Evolutionary conservation across 2,113 vertebrate species (phyloP).

Genomic region (Ardeotis arabs): DNA sequence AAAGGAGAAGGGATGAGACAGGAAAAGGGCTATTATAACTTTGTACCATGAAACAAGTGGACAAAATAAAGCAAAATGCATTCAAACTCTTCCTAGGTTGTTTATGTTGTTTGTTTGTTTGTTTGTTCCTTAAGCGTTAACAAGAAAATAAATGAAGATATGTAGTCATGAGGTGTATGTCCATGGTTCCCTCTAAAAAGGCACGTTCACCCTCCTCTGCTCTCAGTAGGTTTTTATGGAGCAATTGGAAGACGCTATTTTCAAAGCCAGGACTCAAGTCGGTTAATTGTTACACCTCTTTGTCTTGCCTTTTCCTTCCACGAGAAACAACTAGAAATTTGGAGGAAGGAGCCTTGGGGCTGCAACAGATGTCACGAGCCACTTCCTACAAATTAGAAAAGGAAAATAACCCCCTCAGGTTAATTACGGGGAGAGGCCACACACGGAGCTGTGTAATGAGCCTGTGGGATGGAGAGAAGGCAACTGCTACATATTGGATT

Average conservation of each 20-base stretch:
- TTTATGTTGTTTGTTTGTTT: neutral
- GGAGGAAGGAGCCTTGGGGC: conserved; percentile 60
- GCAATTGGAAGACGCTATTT: conserved; percentile 4
- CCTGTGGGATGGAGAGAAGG: conserved; percentile 36
- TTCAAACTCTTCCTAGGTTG: neutral
- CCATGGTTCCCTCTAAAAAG: neutral
- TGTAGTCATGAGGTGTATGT: neutral
- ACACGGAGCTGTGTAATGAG: conserved; percentile 61
- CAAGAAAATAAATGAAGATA: neutral
- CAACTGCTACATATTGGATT: conserved; percentile 65
- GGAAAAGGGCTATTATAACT: neutral
- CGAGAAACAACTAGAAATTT: conserved; percentile 30
- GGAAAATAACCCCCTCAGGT: conserved; percentile 74
- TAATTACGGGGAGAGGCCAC: conserved; percentile 75
- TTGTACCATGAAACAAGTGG: neutral
- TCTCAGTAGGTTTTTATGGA: neutral
- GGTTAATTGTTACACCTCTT: conserved; percentile 26
- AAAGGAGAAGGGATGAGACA: neutral
- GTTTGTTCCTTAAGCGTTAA: neutral
- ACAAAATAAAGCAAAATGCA: neutral
- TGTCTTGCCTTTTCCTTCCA: conserved; percentile 22
- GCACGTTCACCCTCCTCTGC: neutral
- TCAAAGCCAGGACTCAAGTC: neutral
- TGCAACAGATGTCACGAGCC: conserved; percentile 71
- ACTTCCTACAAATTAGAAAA: conserved; percentile 79